Evolutionary conservation across 2,797 vertebrate genomes (phyloP).

Genomic region (Naso thynnoides): DNA sequence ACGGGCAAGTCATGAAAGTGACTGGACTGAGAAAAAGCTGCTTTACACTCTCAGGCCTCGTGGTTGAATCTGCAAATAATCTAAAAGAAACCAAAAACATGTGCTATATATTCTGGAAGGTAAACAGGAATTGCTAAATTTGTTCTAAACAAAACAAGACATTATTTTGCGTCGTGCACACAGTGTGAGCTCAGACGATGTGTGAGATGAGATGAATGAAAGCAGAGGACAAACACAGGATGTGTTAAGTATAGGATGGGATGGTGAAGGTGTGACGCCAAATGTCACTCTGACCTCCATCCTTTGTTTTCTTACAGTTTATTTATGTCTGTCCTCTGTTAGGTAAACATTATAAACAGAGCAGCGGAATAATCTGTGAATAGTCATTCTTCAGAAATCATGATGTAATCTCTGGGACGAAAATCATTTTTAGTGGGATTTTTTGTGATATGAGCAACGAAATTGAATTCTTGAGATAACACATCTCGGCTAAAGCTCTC

Average conservation of each 20-base stretch:
- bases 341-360: background rate
- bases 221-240: conserved; percentile 59
- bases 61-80: conserved; percentile 37
- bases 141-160: conserved; percentile 44
- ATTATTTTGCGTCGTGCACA: conserved; percentile 19
- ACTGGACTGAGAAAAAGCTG: conserved; percentile 12
- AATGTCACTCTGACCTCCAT: conserved; percentile 39
- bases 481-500: conserved; percentile 10
- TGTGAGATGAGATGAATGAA: conserved; percentile 10
- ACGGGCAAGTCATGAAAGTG: background rate
- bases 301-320: background rate
- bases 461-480: background rate
- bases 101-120: conserved; percentile 10
- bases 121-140: conserved; percentile 65
- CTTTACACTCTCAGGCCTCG: background rate
- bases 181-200: conserved; percentile 16
- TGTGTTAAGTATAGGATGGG: conserved; percentile 32
- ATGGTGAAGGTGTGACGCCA: conserved; percentile 27
- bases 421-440: background rate
- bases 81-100: conserved; percentile 13
- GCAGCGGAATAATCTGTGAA: background rate
- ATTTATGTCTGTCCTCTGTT: background rate
- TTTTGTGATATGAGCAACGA: too few species aligned
- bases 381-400: background rate
- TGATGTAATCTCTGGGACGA: background rate